Percentiles rank a stretch among this genome's conserved stretches.
phyloP scores from a whole-genome alignment of 2,797 vertebrate species.

The Poecile montanus region DNA sequence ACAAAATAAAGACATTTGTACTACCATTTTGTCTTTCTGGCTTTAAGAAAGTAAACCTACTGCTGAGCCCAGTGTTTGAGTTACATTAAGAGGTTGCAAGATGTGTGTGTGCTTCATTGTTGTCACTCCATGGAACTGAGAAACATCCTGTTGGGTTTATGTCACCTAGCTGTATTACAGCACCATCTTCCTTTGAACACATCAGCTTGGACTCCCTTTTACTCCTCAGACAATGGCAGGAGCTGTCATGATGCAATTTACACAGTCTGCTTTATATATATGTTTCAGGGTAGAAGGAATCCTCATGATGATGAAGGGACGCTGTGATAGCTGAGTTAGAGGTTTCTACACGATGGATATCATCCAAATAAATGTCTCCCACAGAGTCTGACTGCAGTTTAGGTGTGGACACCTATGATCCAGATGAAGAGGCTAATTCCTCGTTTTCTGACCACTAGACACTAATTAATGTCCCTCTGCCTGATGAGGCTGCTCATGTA shows the following conservation, averaged over 20 bases:
- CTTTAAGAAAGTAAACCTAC: not conserved
- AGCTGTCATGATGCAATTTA: not conserved
- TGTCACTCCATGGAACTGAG: not conserved
- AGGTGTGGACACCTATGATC: not conserved
- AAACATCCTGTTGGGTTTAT: not conserved
- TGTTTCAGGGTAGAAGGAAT: not conserved
- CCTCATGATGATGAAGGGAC: not conserved
- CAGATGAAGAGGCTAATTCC: not conserved
- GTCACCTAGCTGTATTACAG: not conserved
- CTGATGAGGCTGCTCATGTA: accelerated
- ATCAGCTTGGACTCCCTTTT: not conserved
- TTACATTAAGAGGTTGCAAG: not conserved
- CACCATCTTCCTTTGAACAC: not conserved
- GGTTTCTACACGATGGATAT: not conserved
- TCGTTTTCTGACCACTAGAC: not conserved
- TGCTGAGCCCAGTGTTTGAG: not conserved
- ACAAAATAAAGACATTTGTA: not conserved
- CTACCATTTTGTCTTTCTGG: not conserved
- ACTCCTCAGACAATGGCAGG: not conserved
- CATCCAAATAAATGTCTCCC: not conserved
- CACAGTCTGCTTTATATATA: not conserved
- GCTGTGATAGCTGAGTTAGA: not conserved
- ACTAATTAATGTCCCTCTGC: not conserved
- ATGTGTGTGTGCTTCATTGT: not conserved
- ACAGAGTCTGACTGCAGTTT: not conserved